phyloP scores from a whole-genome alignment of 2,113 vertebrate genomes.

The Urocolius indicus region DNA sequence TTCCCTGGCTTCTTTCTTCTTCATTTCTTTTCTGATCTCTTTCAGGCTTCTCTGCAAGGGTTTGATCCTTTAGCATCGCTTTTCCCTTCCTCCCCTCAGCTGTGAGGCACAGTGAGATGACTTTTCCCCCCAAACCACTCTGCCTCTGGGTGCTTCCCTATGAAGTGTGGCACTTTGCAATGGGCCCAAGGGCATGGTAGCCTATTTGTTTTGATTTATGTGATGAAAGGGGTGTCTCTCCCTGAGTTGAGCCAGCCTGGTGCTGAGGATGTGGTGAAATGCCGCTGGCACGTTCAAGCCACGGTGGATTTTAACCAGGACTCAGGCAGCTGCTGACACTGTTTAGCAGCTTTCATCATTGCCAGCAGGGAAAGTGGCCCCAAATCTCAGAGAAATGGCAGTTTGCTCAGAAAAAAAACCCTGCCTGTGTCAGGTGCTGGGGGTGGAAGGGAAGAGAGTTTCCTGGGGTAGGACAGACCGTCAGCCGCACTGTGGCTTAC shows the following conservation, averaged over 20 bases:
- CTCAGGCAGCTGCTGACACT: neutral
- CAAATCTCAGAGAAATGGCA: neutral
- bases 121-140: neutral
- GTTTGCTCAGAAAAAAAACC: neutral
- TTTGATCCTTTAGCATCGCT: neutral
- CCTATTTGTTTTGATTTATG: constrained; percentile 26
- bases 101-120: neutral
- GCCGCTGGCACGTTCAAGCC: neutral
- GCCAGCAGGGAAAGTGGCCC: neutral
- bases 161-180: neutral
- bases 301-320: neutral
- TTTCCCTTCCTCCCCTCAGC: neutral
- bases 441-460: neutral
- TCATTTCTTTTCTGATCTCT: neutral
- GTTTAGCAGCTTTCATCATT: neutral
- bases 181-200: neutral
- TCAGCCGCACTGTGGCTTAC: accelerated
- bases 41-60: neutral
- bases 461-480: accelerated
- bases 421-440: neutral
- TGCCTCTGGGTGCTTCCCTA: neutral
- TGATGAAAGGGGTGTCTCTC: neutral
- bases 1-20: neutral
- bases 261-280: neutral
- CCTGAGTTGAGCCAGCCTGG: neutral